Base-by-base conservation (phyloP, 2,888 invertebrate species). In the Julus scandinavius region DNA sequence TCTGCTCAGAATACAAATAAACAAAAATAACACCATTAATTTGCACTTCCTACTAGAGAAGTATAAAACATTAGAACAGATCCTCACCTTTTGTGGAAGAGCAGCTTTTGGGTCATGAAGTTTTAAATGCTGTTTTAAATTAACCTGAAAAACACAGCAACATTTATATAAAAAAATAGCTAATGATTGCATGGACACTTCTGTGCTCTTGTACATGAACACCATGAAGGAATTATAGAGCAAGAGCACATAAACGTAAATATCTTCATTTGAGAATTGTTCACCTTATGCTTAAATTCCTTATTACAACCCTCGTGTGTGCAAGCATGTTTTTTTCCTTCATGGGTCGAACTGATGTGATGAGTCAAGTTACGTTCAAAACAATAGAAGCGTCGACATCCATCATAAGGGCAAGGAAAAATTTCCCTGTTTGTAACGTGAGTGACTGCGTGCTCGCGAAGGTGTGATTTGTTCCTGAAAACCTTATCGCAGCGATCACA, bases 281-380 rank as follows among this genome's bases (percentile, higher is more conserved):
- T 86, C 45, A 86, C 86, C 86, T 86, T 86, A n/a, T 86, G 45
- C 15, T 50, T 49, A 49, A 86, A 86, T 86, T 86, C 54, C 49
- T 86, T 86, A 11, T n/a, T 3, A 20, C 86, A 86, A 15, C 86
- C 86, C 15, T 41, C 1, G 49, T 50, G 54, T 5, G 49, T 5
- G 45, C 86, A 86, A 86, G 29, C 29, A 86, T 45, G 86, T 49
- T 29, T 54, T 1, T 86, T 86, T 7, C 86, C 86, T 54, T 86
- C 49, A 45, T 86, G 86, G 4, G 45, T 29, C 13, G 86, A 86
- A 49, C 29, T 49, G n/a, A 86, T n/a, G 49, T 86, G 86, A 50
- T 49, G 49, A 45, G 15, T 45, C 45, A 86, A 49, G 49, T 86
- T 86, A 45, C 54, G 2, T 49, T 86, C 86, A 45, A 45, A 86